Base-by-base conservation (phyloP, 2,113 vertebrate genomes). In the Arvicanthis niloticus region DNA sequence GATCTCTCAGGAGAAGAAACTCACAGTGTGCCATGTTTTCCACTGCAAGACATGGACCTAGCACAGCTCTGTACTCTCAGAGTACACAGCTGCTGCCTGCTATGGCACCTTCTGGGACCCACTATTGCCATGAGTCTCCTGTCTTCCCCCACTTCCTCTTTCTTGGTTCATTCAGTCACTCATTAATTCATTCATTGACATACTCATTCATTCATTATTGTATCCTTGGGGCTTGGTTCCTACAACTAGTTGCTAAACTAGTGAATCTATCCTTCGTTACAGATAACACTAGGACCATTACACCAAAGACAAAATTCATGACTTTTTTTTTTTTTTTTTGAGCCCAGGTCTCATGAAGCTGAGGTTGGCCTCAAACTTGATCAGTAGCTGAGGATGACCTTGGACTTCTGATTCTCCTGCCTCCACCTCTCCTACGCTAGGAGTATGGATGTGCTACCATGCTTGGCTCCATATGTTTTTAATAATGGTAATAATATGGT, bases 11-110 rank as follows among this genome's bases (percentile, higher is more conserved):
- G n/a, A n/a, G 98, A 96, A 99, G 98, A 97, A 99, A 99, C 98
- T 99, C 99, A 1, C 99, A 99, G 97, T 99, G 99, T 0, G 97
- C 98, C 0, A 99, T 98, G 95, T 99, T 99, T 98, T 99, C 99
- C 97, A 99, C 99, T 99, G 99, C 80, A 98, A 98, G 91, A 97
- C 60, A 97, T 0, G 6, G 82, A 7, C 31, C 3, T 26, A 22
- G 15, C 3, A 1, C 0, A 3, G 70, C 68, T 42, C 76, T 72
- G 73, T 0, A 21, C 45, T 75, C 72, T 67, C 8, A 7, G 12
- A 48, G 77, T 40, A 77, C 34, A 0, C 1, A 80, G 67, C 40
- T 1, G 7, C 81, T 60, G 22, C 19, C 2, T 70, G 48, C 90
- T 53, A 11, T 1, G 4, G 51, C 12, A 12, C 1, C 7, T 68